Conservation (phyloP, 2,888 invertebrate species). For the Drosophila ezoana region DNA sequence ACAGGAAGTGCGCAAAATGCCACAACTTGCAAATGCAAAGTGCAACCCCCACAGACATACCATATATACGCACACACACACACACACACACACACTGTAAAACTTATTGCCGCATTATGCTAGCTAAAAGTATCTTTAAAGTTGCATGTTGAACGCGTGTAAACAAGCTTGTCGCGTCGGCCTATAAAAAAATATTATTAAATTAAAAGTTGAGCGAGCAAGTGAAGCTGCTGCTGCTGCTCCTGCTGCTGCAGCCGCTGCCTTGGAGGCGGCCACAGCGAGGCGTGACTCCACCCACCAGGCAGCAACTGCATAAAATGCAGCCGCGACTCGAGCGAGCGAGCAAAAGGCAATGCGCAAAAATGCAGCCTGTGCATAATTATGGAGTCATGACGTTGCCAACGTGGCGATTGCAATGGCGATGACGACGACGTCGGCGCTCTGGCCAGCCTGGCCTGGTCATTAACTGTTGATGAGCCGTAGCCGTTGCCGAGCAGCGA, state of each 20-base stretch:
- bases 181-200: slow-evolving; percentile 81
- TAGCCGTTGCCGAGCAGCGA: slow-evolving; percentile 40
- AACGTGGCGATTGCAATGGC: slow-evolving; percentile 68
- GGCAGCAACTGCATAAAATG: slow-evolving; percentile 24
- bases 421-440: slow-evolving; percentile 38
- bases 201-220: slow-evolving; percentile 70
- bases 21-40: slow-evolving; percentile 68
- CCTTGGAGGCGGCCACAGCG: slow-evolving; percentile 37
- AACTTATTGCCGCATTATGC: slow-evolving; percentile 60
- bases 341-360: slow-evolving; percentile 61
- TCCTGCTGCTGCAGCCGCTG: slow-evolving; percentile 38
- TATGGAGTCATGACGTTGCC: slow-evolving; percentile 73
- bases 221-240: slow-evolving; percentile 45
- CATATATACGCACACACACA: slow-evolving; percentile 7
- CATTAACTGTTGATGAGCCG: slow-evolving; percentile 81
- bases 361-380: slow-evolving; percentile 74
- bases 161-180: slow-evolving; percentile 79
- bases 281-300: slow-evolving; percentile 78
- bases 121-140: slow-evolving; percentile 65
- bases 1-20: slow-evolving; percentile 84
- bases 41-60: slow-evolving; percentile 43
- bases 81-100: background rate
- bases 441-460: slow-evolving; percentile 61
- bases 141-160: slow-evolving; percentile 80
- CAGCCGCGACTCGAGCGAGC: slow-evolving; percentile 24